A percentile compares a stretch with the other conserved stretches of the same genome.
phyloP scores from a whole-genome alignment of 2,888 invertebrate species.

The Rosalia funebris region DNA sequence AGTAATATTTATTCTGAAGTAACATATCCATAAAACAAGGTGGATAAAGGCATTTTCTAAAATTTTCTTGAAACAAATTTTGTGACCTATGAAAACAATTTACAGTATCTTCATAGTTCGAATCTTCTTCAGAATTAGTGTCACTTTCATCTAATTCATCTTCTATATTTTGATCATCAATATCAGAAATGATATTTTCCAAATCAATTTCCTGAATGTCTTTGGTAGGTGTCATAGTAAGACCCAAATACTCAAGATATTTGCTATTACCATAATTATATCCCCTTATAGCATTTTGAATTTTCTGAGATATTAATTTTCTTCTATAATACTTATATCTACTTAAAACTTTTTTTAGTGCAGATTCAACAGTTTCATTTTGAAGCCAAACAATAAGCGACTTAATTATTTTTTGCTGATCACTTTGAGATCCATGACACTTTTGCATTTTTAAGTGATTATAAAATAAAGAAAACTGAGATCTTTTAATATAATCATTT shows the following conservation, averaged over 20 bases:
- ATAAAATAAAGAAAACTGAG: slow-evolving; percentile 77
- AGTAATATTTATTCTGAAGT: slow-evolving; percentile 72
- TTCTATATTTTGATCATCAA: slow-evolving; percentile 23
- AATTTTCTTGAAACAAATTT: slow-evolving; percentile 70
- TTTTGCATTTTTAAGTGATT: slow-evolving; percentile 71
- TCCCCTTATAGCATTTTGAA: slow-evolving; percentile 72
- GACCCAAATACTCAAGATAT: slow-evolving; percentile 69
- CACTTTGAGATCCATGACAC: slow-evolving; percentile 66
- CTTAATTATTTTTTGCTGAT: slow-evolving; percentile 76
- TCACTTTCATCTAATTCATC: slow-evolving; percentile 27
- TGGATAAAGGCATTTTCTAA: slow-evolving; percentile 71
- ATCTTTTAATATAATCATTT: slow-evolving; percentile 85
- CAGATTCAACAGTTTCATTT: slow-evolving; percentile 75
- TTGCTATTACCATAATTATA: slow-evolving; percentile 71
- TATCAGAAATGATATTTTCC: slow-evolving; percentile 9
- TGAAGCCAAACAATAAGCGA: slow-evolving; percentile 81
- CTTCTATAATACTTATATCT: slow-evolving; percentile 70
- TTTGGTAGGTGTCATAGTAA: slow-evolving; percentile 26
- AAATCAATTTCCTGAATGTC: slow-evolving; percentile 26
- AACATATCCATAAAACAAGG: slow-evolving; percentile 76
- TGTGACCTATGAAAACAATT: no score
- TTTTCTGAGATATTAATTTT: slow-evolving; percentile 66
- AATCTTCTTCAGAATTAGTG: slow-evolving; percentile 46
- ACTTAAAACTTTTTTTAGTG: slow-evolving; percentile 74
- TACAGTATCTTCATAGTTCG: slow-evolving; percentile 23